A percentile compares a stretch with the other conserved stretches of the same genome.
phyloP scores from a whole-genome alignment of 2,888 invertebrate species.

The Eupithecia abbreviata region DNA sequence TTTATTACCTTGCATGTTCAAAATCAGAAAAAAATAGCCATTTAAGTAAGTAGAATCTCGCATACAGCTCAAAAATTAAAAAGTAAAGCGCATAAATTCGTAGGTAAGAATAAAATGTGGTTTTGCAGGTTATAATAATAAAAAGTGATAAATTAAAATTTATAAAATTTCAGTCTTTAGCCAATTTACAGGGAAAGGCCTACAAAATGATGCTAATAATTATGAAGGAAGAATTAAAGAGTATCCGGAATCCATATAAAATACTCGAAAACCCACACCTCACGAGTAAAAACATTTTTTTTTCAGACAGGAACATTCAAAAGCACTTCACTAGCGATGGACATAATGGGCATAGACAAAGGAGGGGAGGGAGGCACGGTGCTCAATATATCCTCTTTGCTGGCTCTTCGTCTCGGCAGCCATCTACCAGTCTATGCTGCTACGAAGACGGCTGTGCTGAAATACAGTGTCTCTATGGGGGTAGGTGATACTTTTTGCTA shows the following conservation, averaged over 20 bases:
- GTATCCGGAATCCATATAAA: neutral
- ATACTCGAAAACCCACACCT: neutral
- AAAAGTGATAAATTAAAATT: too few relatives aligned
- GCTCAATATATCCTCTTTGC: constrained; percentile 70
- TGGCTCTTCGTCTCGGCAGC: constrained; percentile 61
- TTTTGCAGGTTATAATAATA: too few relatives aligned
- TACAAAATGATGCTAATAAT: neutral
- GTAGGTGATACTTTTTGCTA: constrained; percentile 49
- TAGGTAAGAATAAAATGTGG: neutral
- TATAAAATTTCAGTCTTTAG: too few relatives aligned
- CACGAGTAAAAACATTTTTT: neutral
- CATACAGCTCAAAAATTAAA: neutral
- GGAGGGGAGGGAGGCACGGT: constrained; percentile 68
- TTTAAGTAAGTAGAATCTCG: neutral
- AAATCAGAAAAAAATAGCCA: neutral
- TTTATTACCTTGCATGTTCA: neutral
- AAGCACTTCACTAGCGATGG: constrained; percentile 69
- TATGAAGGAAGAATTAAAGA: too few relatives aligned
- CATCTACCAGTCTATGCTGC: constrained; percentile 71
- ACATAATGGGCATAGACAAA: constrained; percentile 65
- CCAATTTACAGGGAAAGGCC: neutral
- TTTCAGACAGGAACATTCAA: constrained; percentile 71
- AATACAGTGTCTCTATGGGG: constrained; percentile 71
- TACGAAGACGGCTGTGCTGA: constrained; percentile 73
- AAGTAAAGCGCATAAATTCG: neutral